These are phyloP conservation scores for Alloscopus bannaensis DNA, from an alignment of 2,888 invertebrate species.

Conservation along the genomic window DNA sequence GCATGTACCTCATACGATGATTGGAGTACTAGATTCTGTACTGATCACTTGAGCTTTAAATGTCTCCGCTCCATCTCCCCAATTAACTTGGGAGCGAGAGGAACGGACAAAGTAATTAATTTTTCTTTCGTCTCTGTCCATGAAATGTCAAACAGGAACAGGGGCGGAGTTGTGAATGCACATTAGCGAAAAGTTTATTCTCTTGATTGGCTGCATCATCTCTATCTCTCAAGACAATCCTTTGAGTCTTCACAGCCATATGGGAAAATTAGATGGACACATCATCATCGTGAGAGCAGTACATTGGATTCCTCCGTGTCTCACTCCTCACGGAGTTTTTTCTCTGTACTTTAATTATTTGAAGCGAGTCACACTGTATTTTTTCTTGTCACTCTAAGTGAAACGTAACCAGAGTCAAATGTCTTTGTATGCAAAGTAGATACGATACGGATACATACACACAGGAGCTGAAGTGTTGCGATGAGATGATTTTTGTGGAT, in stretches of 20 bases:
- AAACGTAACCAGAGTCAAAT: constrained; percentile 15
- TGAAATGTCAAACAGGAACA: constrained; percentile 61
- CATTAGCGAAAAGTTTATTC: constrained; percentile 13
- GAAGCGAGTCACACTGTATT: neutral
- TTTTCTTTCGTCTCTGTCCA: constrained; percentile 63
- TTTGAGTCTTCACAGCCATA: too few relatives aligned
- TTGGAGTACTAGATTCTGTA: too few relatives aligned
- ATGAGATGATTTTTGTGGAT: neutral
- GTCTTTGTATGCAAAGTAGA: too few relatives aligned
- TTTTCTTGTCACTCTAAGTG: constrained; percentile 31
- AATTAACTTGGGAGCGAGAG: constrained; percentile 39
- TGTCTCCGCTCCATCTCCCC: constrained; percentile 42
- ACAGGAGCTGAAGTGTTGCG: too few relatives aligned
- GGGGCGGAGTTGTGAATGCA: constrained; percentile 41
- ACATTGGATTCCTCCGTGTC: neutral
- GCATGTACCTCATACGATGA: too few relatives aligned
- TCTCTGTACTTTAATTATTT: constrained; percentile 3
- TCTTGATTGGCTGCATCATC: constrained; percentile 19
- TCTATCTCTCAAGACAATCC: neutral
- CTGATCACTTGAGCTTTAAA: too few relatives aligned
- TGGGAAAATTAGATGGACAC: neutral
- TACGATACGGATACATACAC: too few relatives aligned
- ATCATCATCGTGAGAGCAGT: neutral
- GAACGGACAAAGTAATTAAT: constrained; percentile 60
- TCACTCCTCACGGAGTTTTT: constrained; percentile 6